A percentile compares a stretch with the other conserved stretches of the same genome.
These are phyloP conservation scores for Pammene aurita DNA, from an alignment of 2,888 invertebrate genomes.

Conservation along the genomic window DNA sequence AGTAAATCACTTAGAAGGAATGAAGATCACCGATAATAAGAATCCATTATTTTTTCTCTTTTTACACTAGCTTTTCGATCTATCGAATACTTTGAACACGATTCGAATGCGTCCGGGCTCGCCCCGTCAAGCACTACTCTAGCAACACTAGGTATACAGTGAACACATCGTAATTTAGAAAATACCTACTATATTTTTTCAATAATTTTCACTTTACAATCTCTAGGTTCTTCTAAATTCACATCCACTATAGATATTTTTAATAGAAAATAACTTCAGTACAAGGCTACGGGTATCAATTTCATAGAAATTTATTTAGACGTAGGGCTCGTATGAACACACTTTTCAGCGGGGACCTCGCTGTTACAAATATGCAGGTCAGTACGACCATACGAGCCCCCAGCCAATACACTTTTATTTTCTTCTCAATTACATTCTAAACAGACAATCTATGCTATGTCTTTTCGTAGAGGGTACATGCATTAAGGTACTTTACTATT, in stretches of 20 bases:
- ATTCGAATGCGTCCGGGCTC: conserved; percentile 61
- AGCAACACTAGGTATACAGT: conserved; percentile 76
- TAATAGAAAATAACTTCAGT: conserved; percentile 36
- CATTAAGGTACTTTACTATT: conserved; percentile 32
- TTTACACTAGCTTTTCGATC: conserved; percentile 40
- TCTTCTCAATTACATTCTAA: conserved; percentile 17
- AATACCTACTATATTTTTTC: conserved; percentile 48
- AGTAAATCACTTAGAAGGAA: conserved; percentile 43
- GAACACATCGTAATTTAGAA: conserved; percentile 73
- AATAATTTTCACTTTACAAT: conserved; percentile 35
- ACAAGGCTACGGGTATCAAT: conserved; percentile 29
- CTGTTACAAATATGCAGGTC: background rate
- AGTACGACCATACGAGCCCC: conserved; percentile 1
- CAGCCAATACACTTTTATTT: conserved; percentile 16
- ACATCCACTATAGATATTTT: conserved; percentile 24
- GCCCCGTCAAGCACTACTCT: conserved; percentile 57
- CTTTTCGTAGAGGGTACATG: conserved; percentile 25
- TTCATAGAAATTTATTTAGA: conserved; percentile 34
- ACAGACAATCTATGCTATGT: conserved; percentile 30
- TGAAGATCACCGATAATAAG: conserved; percentile 42
- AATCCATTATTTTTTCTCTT: conserved; percentile 35
- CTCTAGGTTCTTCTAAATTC: conserved; percentile 25
- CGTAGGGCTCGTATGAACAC: conserved; percentile 2
- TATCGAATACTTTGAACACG: conserved; percentile 59
- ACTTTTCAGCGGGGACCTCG: background rate